phyloP scores from a whole-genome alignment of 2,888 invertebrate species.

The Eristalis tenax region DNA sequence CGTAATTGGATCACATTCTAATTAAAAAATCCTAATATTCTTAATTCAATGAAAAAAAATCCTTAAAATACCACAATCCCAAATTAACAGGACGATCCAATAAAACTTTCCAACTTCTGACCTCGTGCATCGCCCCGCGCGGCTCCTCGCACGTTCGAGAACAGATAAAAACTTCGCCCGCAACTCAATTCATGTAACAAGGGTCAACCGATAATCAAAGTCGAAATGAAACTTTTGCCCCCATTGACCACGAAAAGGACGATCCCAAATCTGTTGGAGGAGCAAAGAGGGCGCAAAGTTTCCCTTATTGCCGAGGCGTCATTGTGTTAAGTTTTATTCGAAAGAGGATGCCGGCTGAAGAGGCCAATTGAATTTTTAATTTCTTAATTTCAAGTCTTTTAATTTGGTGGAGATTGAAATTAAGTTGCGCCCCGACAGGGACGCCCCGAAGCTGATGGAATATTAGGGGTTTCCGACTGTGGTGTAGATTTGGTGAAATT shows the following conservation, averaged over 20 bases:
- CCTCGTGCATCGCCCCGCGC: neutral
- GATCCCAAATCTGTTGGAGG: neutral
- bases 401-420: neutral
- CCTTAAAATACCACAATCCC: neutral
- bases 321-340: conserved; percentile 25
- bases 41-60: neutral
- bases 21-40: neutral
- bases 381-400: neutral
- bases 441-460: conserved; percentile 11
- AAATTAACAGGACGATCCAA: conserved; percentile 20
- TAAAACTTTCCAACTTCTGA: conserved; percentile 1
- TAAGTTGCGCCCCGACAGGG: neutral
- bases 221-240: conserved; percentile 25
- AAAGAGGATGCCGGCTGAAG: neutral
- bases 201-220: conserved; percentile 32
- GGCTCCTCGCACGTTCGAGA: neutral
- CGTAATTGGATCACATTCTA: neutral
- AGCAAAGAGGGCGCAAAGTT: neutral
- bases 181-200: conserved; percentile 24
- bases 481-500: neutral
- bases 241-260: conserved; percentile 10
- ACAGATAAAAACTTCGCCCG: conserved; percentile 13
- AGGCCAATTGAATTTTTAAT: neutral
- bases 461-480: neutral
- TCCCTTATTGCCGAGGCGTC: neutral